Evolutionary conservation across 2,888 invertebrate species (phyloP).

Genomic region (Sialis lutaria): DNA sequence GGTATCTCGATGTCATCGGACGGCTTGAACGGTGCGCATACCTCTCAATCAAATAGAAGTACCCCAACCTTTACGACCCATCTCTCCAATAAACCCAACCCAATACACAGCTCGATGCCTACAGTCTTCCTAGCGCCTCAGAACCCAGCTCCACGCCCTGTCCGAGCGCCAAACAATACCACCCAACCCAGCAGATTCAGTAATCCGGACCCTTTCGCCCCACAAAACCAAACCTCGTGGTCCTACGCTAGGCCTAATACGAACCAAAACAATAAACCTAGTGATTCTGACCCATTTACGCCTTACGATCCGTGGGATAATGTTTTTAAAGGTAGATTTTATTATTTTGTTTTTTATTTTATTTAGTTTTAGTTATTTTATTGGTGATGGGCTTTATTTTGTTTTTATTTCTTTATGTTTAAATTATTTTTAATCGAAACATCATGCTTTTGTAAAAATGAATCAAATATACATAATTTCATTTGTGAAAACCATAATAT

Average conservation of each 20-base stretch:
- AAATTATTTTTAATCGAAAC: not conserved
- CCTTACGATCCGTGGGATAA: slow-evolving; percentile 42
- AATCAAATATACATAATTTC: too few species aligned
- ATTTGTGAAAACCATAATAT: too few species aligned
- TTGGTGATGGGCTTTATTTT: slow-evolving; percentile 8
- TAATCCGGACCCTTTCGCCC: not conserved
- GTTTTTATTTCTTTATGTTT: slow-evolving; percentile 8
- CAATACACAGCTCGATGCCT: slow-evolving; percentile 11
- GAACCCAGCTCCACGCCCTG: slow-evolving; percentile 16
- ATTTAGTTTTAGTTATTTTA: slow-evolving; percentile 11
- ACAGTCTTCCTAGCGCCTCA: slow-evolving; percentile 10
- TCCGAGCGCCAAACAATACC: not conserved
- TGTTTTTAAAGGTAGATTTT: slow-evolving; percentile 31
- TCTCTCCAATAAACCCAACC: slow-evolving; percentile 6
- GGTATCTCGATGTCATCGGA: slow-evolving; percentile 34
- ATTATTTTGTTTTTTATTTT: slow-evolving; percentile 14
- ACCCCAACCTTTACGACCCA: slow-evolving; percentile 10
- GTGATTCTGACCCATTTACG: slow-evolving; percentile 24
- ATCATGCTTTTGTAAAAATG: slow-evolving; percentile 2
- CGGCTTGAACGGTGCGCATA: slow-evolving; percentile 43
- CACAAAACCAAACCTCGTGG: slow-evolving; percentile 5
- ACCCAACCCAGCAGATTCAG: slow-evolving; percentile 11
- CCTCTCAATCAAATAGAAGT: slow-evolving; percentile 4
- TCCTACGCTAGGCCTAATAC: slow-evolving; percentile 5
- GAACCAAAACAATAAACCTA: slow-evolving; percentile 25